Evolutionary conservation across 1,140 invertebrate species (phyloP).

Genomic region (Drosophila melanica): DNA sequence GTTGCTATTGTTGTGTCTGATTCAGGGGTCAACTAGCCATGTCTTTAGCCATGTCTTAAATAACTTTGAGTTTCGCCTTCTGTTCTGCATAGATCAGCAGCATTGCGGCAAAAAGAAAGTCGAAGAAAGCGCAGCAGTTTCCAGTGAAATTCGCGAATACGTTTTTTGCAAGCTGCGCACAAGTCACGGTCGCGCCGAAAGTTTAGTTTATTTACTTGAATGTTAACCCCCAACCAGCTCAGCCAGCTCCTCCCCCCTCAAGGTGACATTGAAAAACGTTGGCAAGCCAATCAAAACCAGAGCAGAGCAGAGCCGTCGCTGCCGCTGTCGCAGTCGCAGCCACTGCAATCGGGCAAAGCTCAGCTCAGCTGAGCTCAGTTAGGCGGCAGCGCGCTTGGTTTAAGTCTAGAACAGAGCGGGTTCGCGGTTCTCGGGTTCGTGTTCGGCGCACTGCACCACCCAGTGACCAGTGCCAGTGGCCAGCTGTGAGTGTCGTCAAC

Average conservation of each 20-base stretch:
- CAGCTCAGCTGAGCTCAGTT: constrained; percentile 20
- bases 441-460: constrained; percentile 55
- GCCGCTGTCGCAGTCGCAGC: background rate
- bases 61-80: constrained; percentile 70
- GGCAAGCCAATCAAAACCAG: constrained; percentile 65
- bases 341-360: background rate
- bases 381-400: constrained; percentile 33
- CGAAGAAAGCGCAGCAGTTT: constrained; percentile 68
- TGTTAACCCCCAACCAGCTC: background rate
- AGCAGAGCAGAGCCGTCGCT: constrained; percentile 19
- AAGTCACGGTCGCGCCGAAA: constrained; percentile 70
- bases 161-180: constrained; percentile 72
- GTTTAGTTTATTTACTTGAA: constrained; percentile 69
- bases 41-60: constrained; percentile 54
- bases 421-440: constrained; percentile 38
- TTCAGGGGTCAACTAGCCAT: constrained; percentile 63
- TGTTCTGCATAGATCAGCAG: constrained; percentile 69
- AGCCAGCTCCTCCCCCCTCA: background rate
- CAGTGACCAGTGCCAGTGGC: constrained; percentile 57
- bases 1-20: constrained; percentile 28
- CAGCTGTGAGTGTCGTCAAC: constrained; percentile 33
- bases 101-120: constrained; percentile 68
- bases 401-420: constrained; percentile 18
- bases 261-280: constrained; percentile 71
- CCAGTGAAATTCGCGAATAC: constrained; percentile 55